phyloP scores from a whole-genome alignment of 2,888 invertebrate species.

The Prosopocoilus inquinatus region DNA sequence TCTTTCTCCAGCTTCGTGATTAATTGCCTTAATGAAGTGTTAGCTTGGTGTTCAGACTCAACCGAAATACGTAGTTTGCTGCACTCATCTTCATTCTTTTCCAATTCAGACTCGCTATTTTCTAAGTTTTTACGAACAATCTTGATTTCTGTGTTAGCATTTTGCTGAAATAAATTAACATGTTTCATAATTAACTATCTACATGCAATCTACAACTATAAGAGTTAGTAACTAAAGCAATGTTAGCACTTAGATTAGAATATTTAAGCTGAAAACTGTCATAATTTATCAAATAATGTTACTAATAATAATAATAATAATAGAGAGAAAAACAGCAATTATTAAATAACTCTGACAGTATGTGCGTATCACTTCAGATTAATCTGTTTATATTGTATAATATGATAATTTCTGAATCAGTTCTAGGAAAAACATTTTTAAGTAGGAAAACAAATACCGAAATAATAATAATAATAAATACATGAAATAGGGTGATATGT shows the following conservation, averaged over 20 bases:
- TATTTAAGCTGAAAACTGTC: neutral
- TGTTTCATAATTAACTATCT: neutral
- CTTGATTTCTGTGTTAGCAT: conserved; percentile 44
- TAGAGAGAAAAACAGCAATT: conserved; percentile 3
- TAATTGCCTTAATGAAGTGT: conserved; percentile 53
- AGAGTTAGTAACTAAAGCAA: neutral
- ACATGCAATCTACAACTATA: neutral
- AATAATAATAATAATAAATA: conserved; percentile 8
- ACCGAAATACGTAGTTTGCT: conserved; percentile 53
- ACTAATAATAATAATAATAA: conserved; percentile 1
- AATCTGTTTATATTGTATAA: neutral
- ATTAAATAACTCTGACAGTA: neutral
- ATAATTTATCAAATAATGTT: neutral
- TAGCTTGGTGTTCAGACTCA: conserved; percentile 57
- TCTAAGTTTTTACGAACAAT: conserved; percentile 47
- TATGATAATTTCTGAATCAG: neutral
- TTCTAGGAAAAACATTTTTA: neutral
- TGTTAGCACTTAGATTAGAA: neutral
- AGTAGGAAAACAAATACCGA: conserved; percentile 1
- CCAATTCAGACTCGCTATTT: conserved; percentile 51
- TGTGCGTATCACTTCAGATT: neutral
- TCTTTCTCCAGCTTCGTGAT: conserved; percentile 54
- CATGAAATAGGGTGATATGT: conserved; percentile 5
- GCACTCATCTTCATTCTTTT: conserved; percentile 54
- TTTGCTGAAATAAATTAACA: conserved; percentile 31